Evolutionary conservation across 2,888 invertebrate species (phyloP), one percentile per base, ranked within the genome.

Genomic region (Carcina quercana): DNA sequence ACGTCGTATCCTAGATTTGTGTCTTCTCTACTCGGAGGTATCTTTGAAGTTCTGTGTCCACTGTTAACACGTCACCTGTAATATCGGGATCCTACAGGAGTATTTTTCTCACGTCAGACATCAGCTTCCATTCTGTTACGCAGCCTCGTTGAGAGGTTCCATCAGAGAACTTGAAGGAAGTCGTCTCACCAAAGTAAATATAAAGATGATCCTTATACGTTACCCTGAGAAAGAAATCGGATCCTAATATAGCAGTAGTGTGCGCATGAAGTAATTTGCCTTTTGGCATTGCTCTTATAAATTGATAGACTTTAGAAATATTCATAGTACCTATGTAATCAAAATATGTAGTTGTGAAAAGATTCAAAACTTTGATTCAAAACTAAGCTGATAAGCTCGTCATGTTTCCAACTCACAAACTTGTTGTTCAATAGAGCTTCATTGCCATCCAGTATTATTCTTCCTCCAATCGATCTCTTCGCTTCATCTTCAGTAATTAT

Each of bases 261-360:
- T 93, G 93, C 0, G 88, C 80, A 56, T 93, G 93, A 6, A 93
- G 63, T 0, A 88, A 87, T 0, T 86, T 90, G 2, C 92, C 94
- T 70, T 94, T 94, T 0, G 94, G 94, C 84, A 94, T 86, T 17
- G 65, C 66, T 38, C 85, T 75, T 6, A 94, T 86, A 5, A 92
- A 78, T 43, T 86, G 64, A 52, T 88, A 93, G 0, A 93, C 87
- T 37, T 86, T 75, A 0, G 92, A 91, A 0, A 74, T 45, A 3
- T 84, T 73, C 22, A 94, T 89, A 10, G 72, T 59, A 1, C 82
- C 53, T 48, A 86, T 86, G 2, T 88, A 87, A 1, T 75, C 58
- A 52, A 93, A 88, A n/a, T n/a, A n/a, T n/a, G 48, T 90, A 90
- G 55, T 91, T 91, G 13, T 79, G 76, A 0, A 90, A 86, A 1